These are phyloP conservation scores for Rhinichthys klamathensis DNA, from an alignment of 2,113 vertebrate species.

Conservation along the genomic window DNA sequence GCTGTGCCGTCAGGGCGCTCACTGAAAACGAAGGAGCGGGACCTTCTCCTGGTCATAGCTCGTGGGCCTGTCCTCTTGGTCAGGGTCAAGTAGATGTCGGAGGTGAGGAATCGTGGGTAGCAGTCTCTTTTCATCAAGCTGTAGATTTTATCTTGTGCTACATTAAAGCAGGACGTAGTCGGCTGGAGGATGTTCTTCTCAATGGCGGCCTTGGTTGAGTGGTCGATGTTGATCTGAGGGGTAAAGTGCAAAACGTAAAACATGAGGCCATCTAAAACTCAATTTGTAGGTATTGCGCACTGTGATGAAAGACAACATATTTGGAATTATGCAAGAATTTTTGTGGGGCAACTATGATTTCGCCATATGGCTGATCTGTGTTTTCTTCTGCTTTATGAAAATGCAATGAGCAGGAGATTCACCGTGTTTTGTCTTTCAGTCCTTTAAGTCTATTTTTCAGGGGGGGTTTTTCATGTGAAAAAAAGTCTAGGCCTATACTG, in stretches of 20 bases:
- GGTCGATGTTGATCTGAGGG: slow-evolving; percentile 90
- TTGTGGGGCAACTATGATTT: neutral
- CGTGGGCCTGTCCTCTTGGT: slow-evolving; percentile 71
- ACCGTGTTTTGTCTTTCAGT: neutral
- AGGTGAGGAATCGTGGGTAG: slow-evolving; percentile 88
- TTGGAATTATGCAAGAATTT: neutral
- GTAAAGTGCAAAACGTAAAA: slow-evolving; percentile 29
- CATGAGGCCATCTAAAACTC: neutral
- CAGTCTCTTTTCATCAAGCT: slow-evolving; percentile 95
- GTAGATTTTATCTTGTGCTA: slow-evolving; percentile 85
- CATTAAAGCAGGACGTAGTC: slow-evolving; percentile 81
- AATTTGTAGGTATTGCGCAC: neutral
- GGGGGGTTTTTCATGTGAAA: neutral
- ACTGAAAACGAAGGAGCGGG: slow-evolving; percentile 87
- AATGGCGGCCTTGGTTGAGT: slow-evolving; percentile 83
- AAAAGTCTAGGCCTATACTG: neutral
- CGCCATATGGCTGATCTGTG: neutral
- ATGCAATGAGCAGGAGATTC: neutral
- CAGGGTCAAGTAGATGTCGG: slow-evolving; percentile 82
- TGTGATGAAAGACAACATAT: slow-evolving; percentile 3
- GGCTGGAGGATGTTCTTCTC: slow-evolving; percentile 80
- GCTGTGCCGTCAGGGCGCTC: slow-evolving; percentile 79
- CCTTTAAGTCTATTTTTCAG: neutral
- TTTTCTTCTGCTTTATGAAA: slow-evolving; percentile 10
- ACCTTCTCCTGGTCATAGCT: slow-evolving; percentile 82